Conservation (phyloP, 2,797 vertebrate species). For the Coreius guichenoti region DNA sequence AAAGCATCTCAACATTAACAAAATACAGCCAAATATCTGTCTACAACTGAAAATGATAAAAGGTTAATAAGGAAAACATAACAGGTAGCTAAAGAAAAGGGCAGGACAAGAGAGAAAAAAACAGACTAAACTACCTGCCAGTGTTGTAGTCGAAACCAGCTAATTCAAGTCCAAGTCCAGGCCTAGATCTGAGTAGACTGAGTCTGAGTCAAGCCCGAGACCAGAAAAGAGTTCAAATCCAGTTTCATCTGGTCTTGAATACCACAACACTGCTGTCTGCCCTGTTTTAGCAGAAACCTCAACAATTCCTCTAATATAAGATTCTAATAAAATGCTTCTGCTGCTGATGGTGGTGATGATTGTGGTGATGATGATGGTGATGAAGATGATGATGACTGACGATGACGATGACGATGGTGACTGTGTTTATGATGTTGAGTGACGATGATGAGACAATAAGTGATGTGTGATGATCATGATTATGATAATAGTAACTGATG, state of each 20-base stretch:
- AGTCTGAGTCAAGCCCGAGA: background rate
- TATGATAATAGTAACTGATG: background rate
- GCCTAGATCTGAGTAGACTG: background rate
- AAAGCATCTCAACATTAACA: slow-evolving; percentile 3
- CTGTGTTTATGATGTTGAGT: background rate
- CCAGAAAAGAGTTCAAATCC: background rate
- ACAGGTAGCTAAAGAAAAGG: background rate
- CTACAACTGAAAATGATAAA: slow-evolving; percentile 17
- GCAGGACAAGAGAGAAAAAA: background rate
- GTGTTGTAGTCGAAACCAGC: background rate
- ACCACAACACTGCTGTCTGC: background rate
- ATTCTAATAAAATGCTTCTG: background rate
- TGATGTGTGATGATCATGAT: background rate
- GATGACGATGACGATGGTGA: too few relatives aligned
- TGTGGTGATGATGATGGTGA: too few relatives aligned
- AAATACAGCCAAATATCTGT: slow-evolving; percentile 32
- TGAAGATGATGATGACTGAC: background rate
- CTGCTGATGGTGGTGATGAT: too few relatives aligned
- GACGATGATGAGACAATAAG: background rate
- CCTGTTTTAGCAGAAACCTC: background rate
- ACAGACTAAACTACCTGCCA: background rate
- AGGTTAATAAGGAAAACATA: slow-evolving; percentile 33
- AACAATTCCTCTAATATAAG: background rate
- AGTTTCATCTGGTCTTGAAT: background rate
- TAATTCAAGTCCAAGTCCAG: background rate